Evolutionary conservation across 2,888 invertebrate genomes (phyloP).

Genomic region (Platynereis dumerilii): DNA sequence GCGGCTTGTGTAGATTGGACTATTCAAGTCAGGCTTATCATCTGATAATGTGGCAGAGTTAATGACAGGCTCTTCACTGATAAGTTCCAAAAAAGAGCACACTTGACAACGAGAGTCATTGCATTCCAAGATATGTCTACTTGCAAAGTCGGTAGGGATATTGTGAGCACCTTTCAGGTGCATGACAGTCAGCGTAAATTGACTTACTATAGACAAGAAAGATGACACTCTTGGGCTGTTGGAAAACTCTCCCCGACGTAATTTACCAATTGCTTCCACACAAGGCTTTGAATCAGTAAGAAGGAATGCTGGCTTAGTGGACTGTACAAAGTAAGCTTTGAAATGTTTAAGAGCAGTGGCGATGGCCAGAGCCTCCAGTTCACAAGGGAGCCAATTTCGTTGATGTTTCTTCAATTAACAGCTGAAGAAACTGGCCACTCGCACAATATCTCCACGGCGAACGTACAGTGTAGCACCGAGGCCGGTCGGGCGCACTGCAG

Average conservation of each 20-base stretch:
- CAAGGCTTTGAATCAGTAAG: background rate
- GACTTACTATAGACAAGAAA: background rate
- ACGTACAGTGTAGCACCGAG: conserved; percentile 40
- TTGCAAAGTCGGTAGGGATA: background rate
- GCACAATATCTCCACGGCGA: conserved; percentile 23
- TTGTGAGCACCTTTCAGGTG: background rate
- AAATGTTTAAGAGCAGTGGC: conserved; percentile 39
- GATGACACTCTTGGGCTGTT: background rate
- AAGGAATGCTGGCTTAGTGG: conserved; percentile 13
- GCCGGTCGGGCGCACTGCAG: conserved; percentile 19
- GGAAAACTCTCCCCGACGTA: background rate
- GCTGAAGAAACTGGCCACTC: conserved; percentile 37
- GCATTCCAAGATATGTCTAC: background rate
- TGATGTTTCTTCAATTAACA: conserved; percentile 37
- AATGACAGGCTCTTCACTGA: background rate
- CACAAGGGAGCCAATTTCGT: conserved; percentile 21
- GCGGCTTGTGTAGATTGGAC: background rate
- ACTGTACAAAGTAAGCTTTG: conserved; percentile 41
- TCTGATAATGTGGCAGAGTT: background rate
- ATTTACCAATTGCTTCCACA: background rate
- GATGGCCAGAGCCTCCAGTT: conserved; percentile 37
- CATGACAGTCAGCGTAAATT: background rate
- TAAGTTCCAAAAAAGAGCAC: background rate
- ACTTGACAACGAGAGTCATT: conserved; percentile 6
- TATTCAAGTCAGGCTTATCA: background rate